phyloP scores from a whole-genome alignment of 1,140 invertebrate genomes.

The Drosophila bocqueti region DNA sequence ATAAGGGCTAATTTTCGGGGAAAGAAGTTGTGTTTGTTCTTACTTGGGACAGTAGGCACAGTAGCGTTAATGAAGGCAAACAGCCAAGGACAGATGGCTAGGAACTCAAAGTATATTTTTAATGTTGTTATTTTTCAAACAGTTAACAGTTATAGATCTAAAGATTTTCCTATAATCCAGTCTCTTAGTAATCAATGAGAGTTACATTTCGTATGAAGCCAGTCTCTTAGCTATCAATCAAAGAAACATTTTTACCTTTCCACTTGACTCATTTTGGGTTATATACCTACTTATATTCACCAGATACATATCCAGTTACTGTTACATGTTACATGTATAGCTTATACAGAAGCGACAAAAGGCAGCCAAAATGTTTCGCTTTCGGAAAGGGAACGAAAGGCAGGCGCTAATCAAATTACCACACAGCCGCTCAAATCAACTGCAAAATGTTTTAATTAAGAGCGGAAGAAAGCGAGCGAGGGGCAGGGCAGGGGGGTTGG shows the following conservation, averaged over 20 bases:
- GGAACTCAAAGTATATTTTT: neutral
- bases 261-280: neutral
- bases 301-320: neutral
- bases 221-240: neutral
- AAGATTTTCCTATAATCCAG: neutral
- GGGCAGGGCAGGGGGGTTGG: neutral
- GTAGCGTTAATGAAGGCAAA: neutral
- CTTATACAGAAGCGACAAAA: neutral
- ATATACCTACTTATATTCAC: neutral
- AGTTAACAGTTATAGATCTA: neutral
- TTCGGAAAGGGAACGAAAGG: neutral
- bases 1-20: neutral
- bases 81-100: neutral
- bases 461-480: constrained; percentile 11
- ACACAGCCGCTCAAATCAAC: constrained; percentile 36
- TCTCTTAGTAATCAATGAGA: neutral
- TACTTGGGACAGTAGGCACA: neutral
- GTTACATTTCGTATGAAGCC: neutral
- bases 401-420: constrained; percentile 64
- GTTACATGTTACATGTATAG: too few relatives aligned
- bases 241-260: neutral
- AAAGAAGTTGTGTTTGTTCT: neutral
- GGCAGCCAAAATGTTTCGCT: neutral
- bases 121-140: neutral
- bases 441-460: constrained; percentile 61